Evolutionary conservation across 2,888 invertebrate genomes (phyloP), one percentile per base, ranked within the genome.

Genomic region (Podabrus alpinus): DNA sequence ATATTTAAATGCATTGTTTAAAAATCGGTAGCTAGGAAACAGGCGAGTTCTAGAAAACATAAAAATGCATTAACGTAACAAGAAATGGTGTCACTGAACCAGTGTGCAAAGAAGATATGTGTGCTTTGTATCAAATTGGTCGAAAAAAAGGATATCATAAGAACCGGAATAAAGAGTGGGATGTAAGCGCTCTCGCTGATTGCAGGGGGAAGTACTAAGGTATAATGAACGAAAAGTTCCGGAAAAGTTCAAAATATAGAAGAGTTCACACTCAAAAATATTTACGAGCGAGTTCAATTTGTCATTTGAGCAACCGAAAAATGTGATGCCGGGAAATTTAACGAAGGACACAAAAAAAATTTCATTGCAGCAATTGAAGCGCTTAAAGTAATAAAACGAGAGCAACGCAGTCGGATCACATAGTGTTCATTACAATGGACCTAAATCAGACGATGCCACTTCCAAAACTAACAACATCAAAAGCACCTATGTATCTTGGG

Each of bases 211-310:
- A 9, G 13, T 60, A 21, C 60, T 25, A 59, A 16, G 64, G 15
- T 9, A 9, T 7, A 13, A 7, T 59, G 16, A 4, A 21, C 68
- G 74, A 29, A 73, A 80, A 62, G 72, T 77, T 71, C 68, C 78
- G 15, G 77, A 79, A 68, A 80, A n/a, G n/a, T 81, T 71, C 66
- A 74, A 75, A 69, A 73, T 80, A 64, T 81, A 79, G 73, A 79
- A 81, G 73, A 66, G 69, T 64, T 74, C 79, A 24, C 78, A 81
- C 66, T 73, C 77, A 73, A 80, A 79, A 75, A 66, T 81, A 24
- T 80, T 82, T 71, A 77, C 76, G 21, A 81, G 79, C 62, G 71
- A 81, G 79, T 81, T 81, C 78, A 80, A 82, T 77, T 74, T 79
- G 16, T 80, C 78, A 72, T 82, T 83, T 81, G 80, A 79, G 64